A percentile compares a stretch with the other conserved stretches of the same genome.
Conservation (phyloP, 2,113 vertebrate genomes). For the Salvator merianae region DNA sequence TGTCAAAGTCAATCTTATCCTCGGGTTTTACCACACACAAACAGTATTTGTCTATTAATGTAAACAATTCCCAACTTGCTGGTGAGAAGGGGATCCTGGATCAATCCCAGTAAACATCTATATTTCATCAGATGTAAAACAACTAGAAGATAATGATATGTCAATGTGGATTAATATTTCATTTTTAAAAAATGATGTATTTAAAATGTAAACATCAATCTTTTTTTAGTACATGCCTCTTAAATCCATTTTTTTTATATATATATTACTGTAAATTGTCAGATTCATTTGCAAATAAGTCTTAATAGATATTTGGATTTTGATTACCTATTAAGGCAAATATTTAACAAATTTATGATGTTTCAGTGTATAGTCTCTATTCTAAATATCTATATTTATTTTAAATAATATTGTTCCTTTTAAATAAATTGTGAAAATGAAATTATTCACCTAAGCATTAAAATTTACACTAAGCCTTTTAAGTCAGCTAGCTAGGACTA, state of each 20-base stretch:
- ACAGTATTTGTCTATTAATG: not conserved
- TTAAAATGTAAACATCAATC: not conserved
- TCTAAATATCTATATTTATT: not conserved
- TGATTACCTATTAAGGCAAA: not conserved
- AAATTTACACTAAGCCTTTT: too few species aligned
- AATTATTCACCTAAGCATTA: not conserved
- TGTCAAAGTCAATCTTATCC: not conserved
- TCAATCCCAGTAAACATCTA: conserved; percentile 18
- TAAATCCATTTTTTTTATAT: too few species aligned
- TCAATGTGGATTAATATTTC: conserved; percentile 44
- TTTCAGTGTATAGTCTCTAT: too few species aligned
- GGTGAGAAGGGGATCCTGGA: not conserved
- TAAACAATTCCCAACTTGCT: not conserved
- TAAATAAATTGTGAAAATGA: too few species aligned
- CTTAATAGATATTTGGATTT: not conserved
- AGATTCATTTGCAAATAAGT: not conserved
- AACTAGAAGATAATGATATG: conserved; percentile 17
- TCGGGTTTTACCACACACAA: not conserved
- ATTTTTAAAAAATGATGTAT: not conserved
- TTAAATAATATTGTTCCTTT: too few species aligned
- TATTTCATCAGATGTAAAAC: conserved; percentile 22
- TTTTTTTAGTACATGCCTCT: not conserved
- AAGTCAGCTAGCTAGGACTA: not conserved
- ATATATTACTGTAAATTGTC: too few species aligned
- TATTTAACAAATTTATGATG: too few species aligned